Evolutionary conservation across 2,888 invertebrate species (phyloP), one percentile per base, ranked within the genome.

Genomic region (Polymixis flavicincta): DNA sequence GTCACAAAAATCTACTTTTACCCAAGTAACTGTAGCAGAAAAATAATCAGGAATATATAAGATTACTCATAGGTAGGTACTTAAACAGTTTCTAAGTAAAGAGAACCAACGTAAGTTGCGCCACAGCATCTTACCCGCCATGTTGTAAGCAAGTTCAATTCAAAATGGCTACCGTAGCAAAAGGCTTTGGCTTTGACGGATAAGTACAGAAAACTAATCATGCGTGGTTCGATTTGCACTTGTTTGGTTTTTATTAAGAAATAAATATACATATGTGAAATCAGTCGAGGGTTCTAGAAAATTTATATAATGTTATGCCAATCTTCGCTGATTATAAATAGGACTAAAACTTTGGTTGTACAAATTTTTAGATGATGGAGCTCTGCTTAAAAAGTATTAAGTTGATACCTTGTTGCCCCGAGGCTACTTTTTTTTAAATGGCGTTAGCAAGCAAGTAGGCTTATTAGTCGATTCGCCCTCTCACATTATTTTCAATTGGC

Each of bases 191-290:
- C 82, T 74, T 74, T 79, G 74, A 83, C 28, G 70, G n/a, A 67
- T 59, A 57, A n/a, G 22, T 48, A 74, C 52, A 60, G 32, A 74
- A 82, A 82, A 79, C 57, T 79, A 83, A 82, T 82, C 74, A 74
- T 61, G 68, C 28, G 61, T 37, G 42, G 54, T 65, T 74, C 57
- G 57, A 65, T 60, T 78, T 69, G 74, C 57, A 69, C 57, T 68
- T 71, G 42, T 74, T 14, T 25, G 63, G 64, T 17, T 50, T 73
- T 71, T 50, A 52, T 25, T 14, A 54, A 22, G 17, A 37, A 73
- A 50, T n/a, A 45, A 17, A 54, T 22, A n/a, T 54, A 22, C 13
- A 59, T 7, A n/a, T 25, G 25, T 42, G 8, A 65, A 52, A 55
- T 61, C 8, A 37, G 17, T 45, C 22, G 17, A 32, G 19, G 32